phyloP scores from a whole-genome alignment of 2,113 vertebrate genomes.

The Phaethon lepturus region DNA sequence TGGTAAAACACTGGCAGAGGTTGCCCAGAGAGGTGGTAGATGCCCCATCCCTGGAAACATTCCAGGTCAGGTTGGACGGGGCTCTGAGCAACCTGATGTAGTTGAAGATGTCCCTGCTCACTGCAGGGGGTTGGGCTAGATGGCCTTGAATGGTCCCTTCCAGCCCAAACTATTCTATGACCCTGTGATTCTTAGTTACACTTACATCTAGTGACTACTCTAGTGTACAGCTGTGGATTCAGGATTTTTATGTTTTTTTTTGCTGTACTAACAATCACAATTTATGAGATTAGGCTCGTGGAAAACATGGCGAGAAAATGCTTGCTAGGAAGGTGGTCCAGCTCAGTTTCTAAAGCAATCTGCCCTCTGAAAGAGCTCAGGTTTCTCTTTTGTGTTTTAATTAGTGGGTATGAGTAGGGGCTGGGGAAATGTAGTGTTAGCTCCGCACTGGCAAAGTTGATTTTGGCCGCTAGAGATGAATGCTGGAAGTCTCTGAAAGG shows the following conservation, averaged over 20 bases:
- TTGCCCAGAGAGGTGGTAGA: background rate
- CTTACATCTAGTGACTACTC: background rate
- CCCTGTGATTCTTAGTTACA: background rate
- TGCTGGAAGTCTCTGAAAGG: background rate
- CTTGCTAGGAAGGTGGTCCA: background rate
- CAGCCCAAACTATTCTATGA: background rate
- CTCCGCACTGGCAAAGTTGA: background rate
- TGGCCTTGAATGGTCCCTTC: background rate
- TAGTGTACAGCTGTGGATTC: background rate
- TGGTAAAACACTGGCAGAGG: background rate
- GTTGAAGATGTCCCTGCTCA: background rate
- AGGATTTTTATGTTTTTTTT: background rate
- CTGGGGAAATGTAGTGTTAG: background rate
- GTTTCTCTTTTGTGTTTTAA: background rate
- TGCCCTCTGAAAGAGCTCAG: background rate
- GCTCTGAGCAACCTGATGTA: background rate
- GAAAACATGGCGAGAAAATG: background rate
- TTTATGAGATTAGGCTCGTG: background rate
- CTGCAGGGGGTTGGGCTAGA: background rate
- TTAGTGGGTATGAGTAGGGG: too few species aligned
- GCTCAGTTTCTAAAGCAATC: background rate
- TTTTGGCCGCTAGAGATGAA: background rate
- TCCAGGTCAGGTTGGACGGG: rapidly evolving
- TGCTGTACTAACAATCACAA: background rate
- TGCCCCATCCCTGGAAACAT: background rate